phyloP scores from a whole-genome alignment of 2,797 vertebrate genomes.

The Craterocephalus amniculus region DNA sequence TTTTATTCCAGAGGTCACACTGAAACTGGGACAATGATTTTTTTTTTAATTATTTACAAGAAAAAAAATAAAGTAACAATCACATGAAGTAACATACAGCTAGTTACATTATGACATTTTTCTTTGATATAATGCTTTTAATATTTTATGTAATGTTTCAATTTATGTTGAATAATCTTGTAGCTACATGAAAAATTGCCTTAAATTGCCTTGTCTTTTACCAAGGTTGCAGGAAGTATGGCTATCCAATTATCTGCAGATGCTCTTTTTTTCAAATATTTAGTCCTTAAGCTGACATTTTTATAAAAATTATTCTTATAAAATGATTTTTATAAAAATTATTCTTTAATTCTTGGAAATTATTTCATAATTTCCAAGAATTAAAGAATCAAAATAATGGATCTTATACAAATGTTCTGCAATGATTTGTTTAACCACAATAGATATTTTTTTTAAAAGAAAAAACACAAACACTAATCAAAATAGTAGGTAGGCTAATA shows the following conservation, averaged over 20 bases:
- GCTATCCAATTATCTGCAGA: neutral
- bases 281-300: too few relatives aligned
- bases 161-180: too few relatives aligned
- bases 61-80: slow-evolving; percentile 14
- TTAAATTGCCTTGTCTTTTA: neutral
- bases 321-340: too few relatives aligned
- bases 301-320: neutral
- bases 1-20: slow-evolving; percentile 38
- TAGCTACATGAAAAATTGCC: too few relatives aligned
- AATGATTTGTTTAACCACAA: neutral
- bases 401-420: neutral
- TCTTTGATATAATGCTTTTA: slow-evolving; percentile 2
- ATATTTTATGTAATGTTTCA: neutral
- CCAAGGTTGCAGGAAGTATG: neutral
- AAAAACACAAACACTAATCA: neutral
- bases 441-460: too few relatives aligned
- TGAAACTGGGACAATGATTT: slow-evolving; percentile 35
- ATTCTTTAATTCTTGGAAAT: too few relatives aligned
- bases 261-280: neutral
- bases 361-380: neutral
- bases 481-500: neutral
- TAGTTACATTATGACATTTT: slow-evolving; percentile 2
- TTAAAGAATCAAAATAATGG: neutral
- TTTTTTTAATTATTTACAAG: neutral
- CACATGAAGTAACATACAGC: slow-evolving; percentile 8